phyloP scores from a whole-genome alignment of 2,113 vertebrate genomes.

The Ciconia stormi region DNA sequence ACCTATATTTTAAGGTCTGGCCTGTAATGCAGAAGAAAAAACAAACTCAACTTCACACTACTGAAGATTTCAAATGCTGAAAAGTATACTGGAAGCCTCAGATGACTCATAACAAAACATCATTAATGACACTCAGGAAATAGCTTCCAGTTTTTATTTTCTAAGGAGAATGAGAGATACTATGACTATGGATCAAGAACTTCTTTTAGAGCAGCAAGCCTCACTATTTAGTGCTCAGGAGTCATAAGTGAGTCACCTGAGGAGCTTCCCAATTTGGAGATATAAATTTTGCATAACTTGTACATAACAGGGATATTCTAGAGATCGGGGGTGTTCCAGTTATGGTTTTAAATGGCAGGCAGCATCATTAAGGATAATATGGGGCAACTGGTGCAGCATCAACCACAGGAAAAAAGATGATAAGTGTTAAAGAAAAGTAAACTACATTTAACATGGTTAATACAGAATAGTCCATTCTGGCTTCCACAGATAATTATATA shows the following conservation, averaged over 20 bases:
- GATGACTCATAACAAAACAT: not conserved
- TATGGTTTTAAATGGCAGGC: not conserved
- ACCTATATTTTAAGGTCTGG: not conserved
- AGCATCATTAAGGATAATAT: not conserved
- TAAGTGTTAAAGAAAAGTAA: not conserved
- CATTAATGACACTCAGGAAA: not conserved
- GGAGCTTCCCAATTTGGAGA: not conserved
- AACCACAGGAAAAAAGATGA: not conserved
- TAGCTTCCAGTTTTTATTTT: not conserved
- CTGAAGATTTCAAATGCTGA: not conserved
- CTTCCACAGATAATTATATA: not conserved
- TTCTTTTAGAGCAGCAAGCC: not conserved
- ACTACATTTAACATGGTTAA: not conserved
- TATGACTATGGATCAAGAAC: not conserved
- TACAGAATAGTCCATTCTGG: not conserved
- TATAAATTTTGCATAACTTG: not conserved
- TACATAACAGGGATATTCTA: not conserved
- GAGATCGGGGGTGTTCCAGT: not conserved
- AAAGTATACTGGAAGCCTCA: not conserved
- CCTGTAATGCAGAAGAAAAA: not conserved
- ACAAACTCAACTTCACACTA: not conserved
- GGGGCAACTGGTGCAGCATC: not conserved
- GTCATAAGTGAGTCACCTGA: not conserved
- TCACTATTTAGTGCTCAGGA: not conserved
- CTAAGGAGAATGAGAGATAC: not conserved